Evolutionary conservation across 2,888 invertebrate genomes (phyloP).

Genomic region (Slavum lentiscoides): DNA sequence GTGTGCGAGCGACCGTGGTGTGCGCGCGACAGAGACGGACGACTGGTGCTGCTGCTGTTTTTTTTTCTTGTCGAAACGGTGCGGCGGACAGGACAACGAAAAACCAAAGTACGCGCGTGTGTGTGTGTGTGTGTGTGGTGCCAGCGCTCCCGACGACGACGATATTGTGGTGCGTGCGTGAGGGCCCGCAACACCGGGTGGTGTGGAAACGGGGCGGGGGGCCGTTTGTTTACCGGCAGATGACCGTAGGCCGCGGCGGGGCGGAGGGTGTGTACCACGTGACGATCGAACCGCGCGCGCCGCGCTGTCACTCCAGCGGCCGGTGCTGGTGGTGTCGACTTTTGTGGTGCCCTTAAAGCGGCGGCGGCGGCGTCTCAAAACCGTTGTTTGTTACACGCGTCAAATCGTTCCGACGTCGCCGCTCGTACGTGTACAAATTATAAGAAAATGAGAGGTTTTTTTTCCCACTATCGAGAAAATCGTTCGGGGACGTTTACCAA

Average conservation of each 20-base stretch:
- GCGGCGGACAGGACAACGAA: constrained; percentile 47
- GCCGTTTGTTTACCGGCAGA: constrained; percentile 60
- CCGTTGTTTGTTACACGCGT: no score
- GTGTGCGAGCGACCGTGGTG: not conserved
- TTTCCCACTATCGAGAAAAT: no score
- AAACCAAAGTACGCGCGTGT: constrained; percentile 33
- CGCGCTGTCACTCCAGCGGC: not conserved
- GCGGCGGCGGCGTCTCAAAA: no score
- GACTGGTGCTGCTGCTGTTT: constrained; percentile 14
- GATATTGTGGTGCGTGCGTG: not conserved
- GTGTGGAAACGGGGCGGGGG: constrained; percentile 27
- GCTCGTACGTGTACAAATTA: no score
- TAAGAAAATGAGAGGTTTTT: no score
- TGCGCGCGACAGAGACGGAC: not conserved
- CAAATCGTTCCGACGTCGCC: no score
- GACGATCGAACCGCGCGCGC: constrained; percentile 56
- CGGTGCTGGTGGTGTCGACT: not conserved
- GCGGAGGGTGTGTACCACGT: constrained; percentile 57
- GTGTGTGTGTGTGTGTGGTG: constrained; percentile 50
- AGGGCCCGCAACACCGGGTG: constrained; percentile 18
- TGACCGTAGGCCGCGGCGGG: constrained; percentile 59
- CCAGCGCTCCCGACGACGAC: not conserved
- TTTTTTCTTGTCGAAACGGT: constrained; percentile 38
- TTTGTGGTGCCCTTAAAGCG: not conserved
- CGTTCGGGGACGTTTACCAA: no score